phyloP scores from a whole-genome alignment of 2,797 vertebrate species.

The Myoxocephalus aenaeus region DNA sequence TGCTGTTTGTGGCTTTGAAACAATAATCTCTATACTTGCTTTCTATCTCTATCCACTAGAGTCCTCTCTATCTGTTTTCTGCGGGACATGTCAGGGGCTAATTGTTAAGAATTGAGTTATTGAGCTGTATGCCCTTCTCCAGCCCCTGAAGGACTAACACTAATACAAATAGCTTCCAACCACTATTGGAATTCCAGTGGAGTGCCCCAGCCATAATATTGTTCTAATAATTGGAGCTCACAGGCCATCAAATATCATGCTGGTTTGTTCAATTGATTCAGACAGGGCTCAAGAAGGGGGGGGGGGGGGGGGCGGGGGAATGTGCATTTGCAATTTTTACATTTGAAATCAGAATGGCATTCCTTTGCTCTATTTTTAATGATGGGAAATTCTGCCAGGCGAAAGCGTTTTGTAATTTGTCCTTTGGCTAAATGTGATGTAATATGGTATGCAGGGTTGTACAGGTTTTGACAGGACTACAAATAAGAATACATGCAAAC shows the following conservation, averaged over 20 bases:
- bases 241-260: conserved; percentile 85
- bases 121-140: conserved; percentile 84
- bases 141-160: conserved; percentile 81
- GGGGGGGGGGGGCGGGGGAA: too few species aligned
- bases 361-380: conserved; percentile 66
- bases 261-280: conserved; percentile 85
- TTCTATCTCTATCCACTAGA: conserved; percentile 41
- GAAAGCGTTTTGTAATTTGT: conserved; percentile 65
- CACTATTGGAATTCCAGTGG: conserved; percentile 81
- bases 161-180: conserved; percentile 82
- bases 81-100: conserved; percentile 83
- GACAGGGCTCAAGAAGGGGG: conserved; percentile 70
- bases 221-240: conserved; percentile 86
- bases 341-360: conserved; percentile 72
- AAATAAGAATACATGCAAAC: conserved; percentile 62
- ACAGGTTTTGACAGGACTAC: conserved; percentile 44
- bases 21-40: conserved; percentile 61
- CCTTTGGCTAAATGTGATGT: conserved; percentile 64
- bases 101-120: conserved; percentile 89
- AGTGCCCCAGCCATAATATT: conserved; percentile 83
- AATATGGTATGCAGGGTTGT: conserved; percentile 29
- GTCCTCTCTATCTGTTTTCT: conserved; percentile 76
- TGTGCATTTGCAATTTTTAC: conserved; percentile 69
- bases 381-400: conserved; percentile 55
- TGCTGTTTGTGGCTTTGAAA: conserved; percentile 55